phyloP scores from a whole-genome alignment of 2,888 invertebrate species.

The Tuberolachnus salignus region DNA sequence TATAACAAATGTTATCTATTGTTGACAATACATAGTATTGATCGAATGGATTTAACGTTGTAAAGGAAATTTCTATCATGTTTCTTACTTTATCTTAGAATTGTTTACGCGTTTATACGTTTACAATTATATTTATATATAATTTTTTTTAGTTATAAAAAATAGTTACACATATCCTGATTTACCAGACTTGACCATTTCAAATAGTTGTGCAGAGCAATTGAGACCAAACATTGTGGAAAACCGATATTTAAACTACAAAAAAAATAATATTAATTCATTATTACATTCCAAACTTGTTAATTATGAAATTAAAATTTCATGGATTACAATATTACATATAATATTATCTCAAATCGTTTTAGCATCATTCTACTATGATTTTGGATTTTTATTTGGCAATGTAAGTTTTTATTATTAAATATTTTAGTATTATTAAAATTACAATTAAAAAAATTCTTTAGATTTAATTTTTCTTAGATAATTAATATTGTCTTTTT shows the following conservation, averaged over 20 bases:
- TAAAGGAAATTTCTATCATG: too few species aligned
- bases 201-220: not conserved
- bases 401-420: constrained; percentile 35
- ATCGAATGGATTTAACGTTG: too few species aligned
- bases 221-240: not conserved
- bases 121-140: not conserved
- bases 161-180: not conserved
- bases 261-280: constrained; percentile 11
- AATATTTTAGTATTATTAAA: not conserved
- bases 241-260: not conserved
- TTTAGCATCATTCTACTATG: constrained; percentile 29
- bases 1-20: not conserved
- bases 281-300: constrained; percentile 25
- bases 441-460: too few species aligned
- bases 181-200: not conserved
- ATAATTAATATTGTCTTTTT: too few species aligned
- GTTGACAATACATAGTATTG: too few species aligned
- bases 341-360: constrained; percentile 42
- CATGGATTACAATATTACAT: constrained; percentile 8
- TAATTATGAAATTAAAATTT: constrained; percentile 26
- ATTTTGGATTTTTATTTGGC: constrained; percentile 50
- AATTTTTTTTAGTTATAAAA: constrained; percentile 11
- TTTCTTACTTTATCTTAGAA: too few species aligned
- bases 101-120: too few species aligned
- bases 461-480: too few species aligned